These are phyloP conservation scores for Trissonchulus latispiculum DNA, from an alignment of 2,888 invertebrate species.

Conservation along the genomic window DNA sequence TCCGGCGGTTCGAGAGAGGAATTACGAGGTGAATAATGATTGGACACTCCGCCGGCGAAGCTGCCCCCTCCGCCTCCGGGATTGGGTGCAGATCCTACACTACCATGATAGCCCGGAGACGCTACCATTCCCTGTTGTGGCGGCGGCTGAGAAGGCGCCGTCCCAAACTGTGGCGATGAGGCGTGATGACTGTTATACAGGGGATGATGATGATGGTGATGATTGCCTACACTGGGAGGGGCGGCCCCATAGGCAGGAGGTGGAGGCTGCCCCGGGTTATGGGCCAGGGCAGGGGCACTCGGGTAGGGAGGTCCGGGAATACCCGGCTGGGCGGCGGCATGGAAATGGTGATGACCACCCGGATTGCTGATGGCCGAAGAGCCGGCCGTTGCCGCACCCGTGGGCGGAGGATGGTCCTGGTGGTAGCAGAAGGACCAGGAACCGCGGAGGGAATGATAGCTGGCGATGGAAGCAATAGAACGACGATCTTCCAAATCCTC, in stretches of 20 bases:
- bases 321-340: not conserved
- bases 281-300: not conserved
- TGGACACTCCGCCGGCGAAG: not conserved
- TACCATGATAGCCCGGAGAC: not conserved
- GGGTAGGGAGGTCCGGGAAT: not conserved
- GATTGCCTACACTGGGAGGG: not conserved
- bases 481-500: slow-evolving; percentile 99
- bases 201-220: slow-evolving; percentile 2
- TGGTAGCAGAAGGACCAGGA: slow-evolving; percentile 18
- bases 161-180: not conserved
- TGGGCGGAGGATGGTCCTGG: not conserved
- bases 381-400: no score
- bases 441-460: slow-evolving; percentile 52
- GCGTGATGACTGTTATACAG: not conserved
- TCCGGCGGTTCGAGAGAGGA: not conserved
- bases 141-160: not conserved
- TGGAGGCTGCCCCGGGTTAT: no score
- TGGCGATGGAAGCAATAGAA: slow-evolving; percentile 92
- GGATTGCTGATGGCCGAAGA: no score
- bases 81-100: not conserved
- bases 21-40: not conserved
- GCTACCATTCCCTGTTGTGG: not conserved
- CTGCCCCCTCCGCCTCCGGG: not conserved
- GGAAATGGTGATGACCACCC: not conserved
- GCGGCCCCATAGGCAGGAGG: no score